phyloP scores from a whole-genome alignment of 2,113 vertebrate species.

The Dromas ardeola region DNA sequence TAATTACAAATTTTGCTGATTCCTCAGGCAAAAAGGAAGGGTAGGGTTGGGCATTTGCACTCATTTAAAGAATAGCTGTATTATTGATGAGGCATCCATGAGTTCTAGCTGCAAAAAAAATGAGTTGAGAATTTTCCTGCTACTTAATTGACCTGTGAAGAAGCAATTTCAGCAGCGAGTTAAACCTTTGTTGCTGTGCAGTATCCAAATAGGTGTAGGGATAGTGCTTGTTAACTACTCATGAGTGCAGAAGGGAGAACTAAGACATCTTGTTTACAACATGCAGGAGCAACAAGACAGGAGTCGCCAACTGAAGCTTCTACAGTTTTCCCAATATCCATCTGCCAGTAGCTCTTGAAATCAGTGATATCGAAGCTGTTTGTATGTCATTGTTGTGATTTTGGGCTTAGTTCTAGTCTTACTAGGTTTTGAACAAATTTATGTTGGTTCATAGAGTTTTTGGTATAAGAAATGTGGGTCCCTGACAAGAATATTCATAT shows the following conservation, averaged over 20 bases:
- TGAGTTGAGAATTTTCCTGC: neutral
- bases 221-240: neutral
- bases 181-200: neutral
- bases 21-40: neutral
- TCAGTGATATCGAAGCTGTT: neutral
- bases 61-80: neutral
- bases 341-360: neutral
- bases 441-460: neutral
- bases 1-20: neutral
- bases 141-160: neutral
- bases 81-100: neutral
- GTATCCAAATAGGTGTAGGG: neutral
- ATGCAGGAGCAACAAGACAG: accelerated
- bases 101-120: neutral
- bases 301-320: neutral
- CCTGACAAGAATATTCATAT: neutral
- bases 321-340: neutral
- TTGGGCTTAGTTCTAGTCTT: neutral
- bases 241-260: neutral
- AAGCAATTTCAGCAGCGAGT: neutral
- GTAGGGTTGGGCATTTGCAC: neutral
- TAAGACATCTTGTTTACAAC: neutral
- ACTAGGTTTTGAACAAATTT: neutral
- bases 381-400: neutral
- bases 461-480: neutral